Evolutionary conservation across 2,113 vertebrate species (phyloP).

Genomic region (Cololabis saira): DNA sequence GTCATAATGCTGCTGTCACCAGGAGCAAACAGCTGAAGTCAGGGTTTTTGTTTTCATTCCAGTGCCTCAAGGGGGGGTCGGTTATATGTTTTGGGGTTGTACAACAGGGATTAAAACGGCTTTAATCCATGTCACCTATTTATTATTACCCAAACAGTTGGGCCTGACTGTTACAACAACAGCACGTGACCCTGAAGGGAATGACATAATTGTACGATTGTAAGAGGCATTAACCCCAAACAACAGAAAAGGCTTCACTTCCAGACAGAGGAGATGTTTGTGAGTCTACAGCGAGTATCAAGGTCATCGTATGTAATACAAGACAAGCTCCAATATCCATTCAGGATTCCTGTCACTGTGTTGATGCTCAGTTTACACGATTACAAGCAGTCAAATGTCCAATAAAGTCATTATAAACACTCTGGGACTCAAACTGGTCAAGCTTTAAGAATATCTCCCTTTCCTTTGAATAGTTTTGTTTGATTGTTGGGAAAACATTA

Average conservation of each 20-base stretch:
- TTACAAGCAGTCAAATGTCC: no score
- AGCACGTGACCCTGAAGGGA: constrained; percentile 10
- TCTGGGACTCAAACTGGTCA: no score
- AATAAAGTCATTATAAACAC: no score
- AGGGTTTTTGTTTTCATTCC: background rate
- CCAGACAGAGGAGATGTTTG: constrained; percentile 3
- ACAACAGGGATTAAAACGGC: constrained; percentile 41
- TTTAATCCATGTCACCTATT: constrained; percentile 48
- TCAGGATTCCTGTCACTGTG: no score
- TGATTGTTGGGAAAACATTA: no score
- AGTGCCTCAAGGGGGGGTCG: background rate
- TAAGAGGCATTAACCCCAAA: constrained; percentile 39
- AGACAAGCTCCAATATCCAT: no score
- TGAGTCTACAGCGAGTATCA: no score
- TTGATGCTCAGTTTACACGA: no score
- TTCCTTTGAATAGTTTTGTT: no score
- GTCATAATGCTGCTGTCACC: background rate
- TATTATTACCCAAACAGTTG: constrained; percentile 11
- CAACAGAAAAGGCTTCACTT: background rate
- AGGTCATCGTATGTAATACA: no score
- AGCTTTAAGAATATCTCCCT: no score
- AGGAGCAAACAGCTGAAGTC: no score
- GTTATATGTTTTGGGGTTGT: constrained; percentile 35
- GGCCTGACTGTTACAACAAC: constrained; percentile 37
- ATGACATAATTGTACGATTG: constrained; percentile 13